Conservation (phyloP, 2,113 vertebrate species). For the Ceyx melanurus region DNA sequence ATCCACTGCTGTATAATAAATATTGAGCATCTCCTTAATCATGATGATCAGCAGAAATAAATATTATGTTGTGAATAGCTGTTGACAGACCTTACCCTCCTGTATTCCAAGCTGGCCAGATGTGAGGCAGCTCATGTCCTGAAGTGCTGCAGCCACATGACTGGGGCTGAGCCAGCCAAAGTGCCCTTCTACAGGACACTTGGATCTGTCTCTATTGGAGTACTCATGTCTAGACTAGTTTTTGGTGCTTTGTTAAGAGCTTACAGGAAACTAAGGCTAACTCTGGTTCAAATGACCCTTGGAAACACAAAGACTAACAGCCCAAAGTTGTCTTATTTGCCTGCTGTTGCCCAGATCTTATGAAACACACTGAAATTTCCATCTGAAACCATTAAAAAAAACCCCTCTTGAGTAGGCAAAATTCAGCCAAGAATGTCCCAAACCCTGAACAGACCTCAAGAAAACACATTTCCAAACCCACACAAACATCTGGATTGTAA, state of each 20-base stretch:
- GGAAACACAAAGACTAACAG: background rate
- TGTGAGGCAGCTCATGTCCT: background rate
- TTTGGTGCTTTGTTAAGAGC: background rate
- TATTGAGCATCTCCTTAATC: background rate
- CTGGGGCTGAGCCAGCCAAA: background rate
- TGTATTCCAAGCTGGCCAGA: background rate
- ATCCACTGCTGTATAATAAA: background rate
- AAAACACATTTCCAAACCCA: background rate
- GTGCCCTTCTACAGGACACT: background rate
- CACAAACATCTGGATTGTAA: constrained; percentile 34
- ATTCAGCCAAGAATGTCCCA: constrained; percentile 32
- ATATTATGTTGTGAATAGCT: background rate
- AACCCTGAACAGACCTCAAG: background rate
- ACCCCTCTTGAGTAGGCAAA: background rate
- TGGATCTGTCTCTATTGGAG: background rate
- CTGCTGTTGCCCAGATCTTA: constrained; percentile 16
- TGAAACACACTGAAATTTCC: constrained; percentile 37
- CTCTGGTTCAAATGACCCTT: background rate
- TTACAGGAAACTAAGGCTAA: background rate
- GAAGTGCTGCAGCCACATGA: background rate
- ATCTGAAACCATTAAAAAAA: constrained; percentile 30
- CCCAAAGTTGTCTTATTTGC: background rate
- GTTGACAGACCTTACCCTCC: background rate
- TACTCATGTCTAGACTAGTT: background rate
- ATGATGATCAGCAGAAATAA: background rate